Conservation (phyloP, 2,888 invertebrate species). For the Melanchra persicariae region DNA sequence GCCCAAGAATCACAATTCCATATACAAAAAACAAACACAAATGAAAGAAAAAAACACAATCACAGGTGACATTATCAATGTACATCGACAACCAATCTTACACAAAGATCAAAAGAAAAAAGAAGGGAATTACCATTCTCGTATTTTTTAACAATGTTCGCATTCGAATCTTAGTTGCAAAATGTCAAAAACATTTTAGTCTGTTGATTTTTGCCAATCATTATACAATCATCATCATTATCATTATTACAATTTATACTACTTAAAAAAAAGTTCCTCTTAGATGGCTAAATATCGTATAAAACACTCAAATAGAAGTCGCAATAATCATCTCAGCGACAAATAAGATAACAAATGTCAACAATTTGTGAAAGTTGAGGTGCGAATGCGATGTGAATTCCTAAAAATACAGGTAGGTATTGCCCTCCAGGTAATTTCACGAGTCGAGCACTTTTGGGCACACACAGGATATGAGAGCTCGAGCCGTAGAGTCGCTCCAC, state of each 20-base stretch:
- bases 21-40: slow-evolving; percentile 4
- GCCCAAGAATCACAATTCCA: neutral
- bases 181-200: neutral
- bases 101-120: slow-evolving; percentile 49
- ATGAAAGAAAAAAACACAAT: slow-evolving; percentile 10
- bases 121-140: too few relatives aligned
- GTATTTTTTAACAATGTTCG: neutral
- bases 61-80: slow-evolving; percentile 27
- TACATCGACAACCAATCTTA: slow-evolving; percentile 61
- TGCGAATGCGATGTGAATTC: neutral
- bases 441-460: slow-evolving; percentile 58
- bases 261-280: neutral
- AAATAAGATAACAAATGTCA: neutral
- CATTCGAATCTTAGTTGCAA: neutral
- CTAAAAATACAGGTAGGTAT: slow-evolving; percentile 4
- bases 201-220: too few relatives aligned
- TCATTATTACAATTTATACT: too few relatives aligned
- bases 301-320: neutral
- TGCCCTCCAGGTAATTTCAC: slow-evolving; percentile 64
- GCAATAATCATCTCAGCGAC: neutral
- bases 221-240: too few relatives aligned
- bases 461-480: slow-evolving; percentile 65
- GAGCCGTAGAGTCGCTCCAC: slow-evolving; percentile 43
- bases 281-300: neutral
- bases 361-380: neutral